Percentiles rank a stretch among this genome's conserved stretches.
Evolutionary conservation across 2,888 invertebrate species (phyloP).

Genomic region (Ceramica pisi): DNA sequence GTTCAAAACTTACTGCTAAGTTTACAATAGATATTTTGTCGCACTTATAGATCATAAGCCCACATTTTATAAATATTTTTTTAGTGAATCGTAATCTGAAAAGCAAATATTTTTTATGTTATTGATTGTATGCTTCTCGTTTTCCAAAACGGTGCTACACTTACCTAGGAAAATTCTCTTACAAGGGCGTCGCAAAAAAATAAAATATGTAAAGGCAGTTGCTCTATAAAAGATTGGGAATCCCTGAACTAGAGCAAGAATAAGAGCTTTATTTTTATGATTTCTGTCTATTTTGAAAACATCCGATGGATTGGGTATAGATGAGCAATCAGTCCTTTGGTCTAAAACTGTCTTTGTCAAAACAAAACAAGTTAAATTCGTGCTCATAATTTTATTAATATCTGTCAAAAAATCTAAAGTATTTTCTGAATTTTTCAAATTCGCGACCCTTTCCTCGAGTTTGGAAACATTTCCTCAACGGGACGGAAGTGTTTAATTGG

Average conservation of each 20-base stretch:
- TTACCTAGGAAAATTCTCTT: too few species aligned
- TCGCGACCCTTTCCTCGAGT: background rate
- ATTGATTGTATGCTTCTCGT: too few species aligned
- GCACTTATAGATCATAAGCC: too few species aligned
- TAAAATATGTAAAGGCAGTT: too few species aligned
- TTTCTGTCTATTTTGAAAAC: background rate
- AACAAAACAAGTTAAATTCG: background rate
- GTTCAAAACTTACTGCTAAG: too few species aligned
- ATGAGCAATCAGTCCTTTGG: background rate
- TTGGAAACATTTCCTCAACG: conserved; percentile 14
- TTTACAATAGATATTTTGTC: too few species aligned
- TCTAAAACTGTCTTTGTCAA: background rate
- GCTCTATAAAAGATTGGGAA: too few species aligned
- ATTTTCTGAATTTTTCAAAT: conserved; percentile 27
- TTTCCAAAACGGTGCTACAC: too few species aligned
- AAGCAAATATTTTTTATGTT: too few species aligned
- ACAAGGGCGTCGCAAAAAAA: too few species aligned
- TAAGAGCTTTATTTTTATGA: background rate
- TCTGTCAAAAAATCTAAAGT: conserved; percentile 6
- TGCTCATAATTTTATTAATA: background rate
- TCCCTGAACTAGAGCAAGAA: background rate
- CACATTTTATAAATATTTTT: too few species aligned
- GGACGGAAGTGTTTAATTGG: conserved; percentile 23
- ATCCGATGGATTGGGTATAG: background rate
- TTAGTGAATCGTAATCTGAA: too few species aligned